phyloP scores from a whole-genome alignment of 2,888 invertebrate species.

The Tenthredo notha region DNA sequence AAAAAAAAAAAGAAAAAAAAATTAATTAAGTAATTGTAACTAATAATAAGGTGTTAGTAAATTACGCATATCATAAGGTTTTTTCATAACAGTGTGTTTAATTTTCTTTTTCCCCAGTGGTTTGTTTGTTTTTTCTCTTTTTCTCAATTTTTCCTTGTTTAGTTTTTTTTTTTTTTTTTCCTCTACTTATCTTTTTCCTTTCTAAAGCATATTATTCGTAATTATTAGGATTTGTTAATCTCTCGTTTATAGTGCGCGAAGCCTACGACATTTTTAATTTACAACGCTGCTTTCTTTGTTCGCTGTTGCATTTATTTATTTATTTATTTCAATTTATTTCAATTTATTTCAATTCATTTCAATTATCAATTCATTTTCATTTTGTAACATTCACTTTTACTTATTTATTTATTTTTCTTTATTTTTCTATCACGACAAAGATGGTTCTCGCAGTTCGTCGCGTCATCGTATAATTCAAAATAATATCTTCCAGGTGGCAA shows the following conservation, averaged over 20 bases:
- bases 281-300: slow-evolving; percentile 62
- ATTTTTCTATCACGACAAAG: slow-evolving; percentile 48
- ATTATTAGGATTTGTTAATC: slow-evolving; percentile 62
- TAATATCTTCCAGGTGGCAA: slow-evolving; percentile 59
- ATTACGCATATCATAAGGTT: slow-evolving; percentile 63
- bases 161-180: not conserved
- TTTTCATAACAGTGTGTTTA: slow-evolving; percentile 61
- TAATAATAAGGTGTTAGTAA: slow-evolving; percentile 58
- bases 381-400: not conserved
- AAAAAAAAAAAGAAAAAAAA: slow-evolving; percentile 35
- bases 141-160: not conserved
- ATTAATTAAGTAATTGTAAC: slow-evolving; percentile 44
- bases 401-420: slow-evolving; percentile 14
- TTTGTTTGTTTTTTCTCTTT: slow-evolving; percentile 56
- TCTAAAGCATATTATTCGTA: slow-evolving; percentile 63
- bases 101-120: slow-evolving; percentile 55
- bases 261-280: slow-evolving; percentile 62
- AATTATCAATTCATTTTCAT: not conserved
- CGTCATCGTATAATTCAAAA: slow-evolving; percentile 54
- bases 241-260: slow-evolving; percentile 65
- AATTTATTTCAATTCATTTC: not conserved
- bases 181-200: slow-evolving; percentile 40
- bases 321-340: not conserved
- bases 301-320: slow-evolving; percentile 27
- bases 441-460: slow-evolving; percentile 46